Base-by-base conservation (phyloP, 2,888 invertebrate genomes). In the Lithodes maja region DNA sequence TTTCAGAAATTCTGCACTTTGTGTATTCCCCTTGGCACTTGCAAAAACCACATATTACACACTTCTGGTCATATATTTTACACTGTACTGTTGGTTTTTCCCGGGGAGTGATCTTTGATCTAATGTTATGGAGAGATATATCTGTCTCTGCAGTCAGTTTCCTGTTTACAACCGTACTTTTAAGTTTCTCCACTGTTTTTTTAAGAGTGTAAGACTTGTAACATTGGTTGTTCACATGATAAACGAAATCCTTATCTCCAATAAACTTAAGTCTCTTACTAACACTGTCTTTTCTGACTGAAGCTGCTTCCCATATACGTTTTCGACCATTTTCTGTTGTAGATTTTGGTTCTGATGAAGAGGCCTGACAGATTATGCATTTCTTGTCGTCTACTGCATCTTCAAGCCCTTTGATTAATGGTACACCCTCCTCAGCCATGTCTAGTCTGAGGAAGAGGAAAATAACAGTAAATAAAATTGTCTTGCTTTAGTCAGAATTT, bases 341-440 rank as follows among this genome's bases (percentile, higher is more conserved):
- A 0, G 54, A 50, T 74, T 5, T 61, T 80, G n/a, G 50, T 83
- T 69, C 50, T 83, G 83, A 83, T n/a, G 83, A 61, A 68, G 69
- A 69, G 9, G 15, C n/a, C 75, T 83, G 83, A 7, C 83, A 83
- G 54, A 74, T 83, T 5, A 83, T 83, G 33, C n/a, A 83, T 54
- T 83, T 83, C 3, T 17, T 52, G n/a, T n/a, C 53, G 1, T 83
- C 83, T 53, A 52, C 1, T 49, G 50, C 2, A 50, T 15, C 2
- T 3, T 83, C 69, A 68, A 17, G 5, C n/a, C 1, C 74, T 80
- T 7, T 7, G 9, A 80, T 80, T 53, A 80, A 15, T 53, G 12
- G 12, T 53, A 80, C 80, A 80, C 5, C 80, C 80, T 54, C 33
- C 33, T 54, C 54, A 12, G 54, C 54, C 80, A 80, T 80, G 54